Base-by-base conservation (phyloP, 2,888 invertebrate species). In the Sisyra nigra region DNA sequence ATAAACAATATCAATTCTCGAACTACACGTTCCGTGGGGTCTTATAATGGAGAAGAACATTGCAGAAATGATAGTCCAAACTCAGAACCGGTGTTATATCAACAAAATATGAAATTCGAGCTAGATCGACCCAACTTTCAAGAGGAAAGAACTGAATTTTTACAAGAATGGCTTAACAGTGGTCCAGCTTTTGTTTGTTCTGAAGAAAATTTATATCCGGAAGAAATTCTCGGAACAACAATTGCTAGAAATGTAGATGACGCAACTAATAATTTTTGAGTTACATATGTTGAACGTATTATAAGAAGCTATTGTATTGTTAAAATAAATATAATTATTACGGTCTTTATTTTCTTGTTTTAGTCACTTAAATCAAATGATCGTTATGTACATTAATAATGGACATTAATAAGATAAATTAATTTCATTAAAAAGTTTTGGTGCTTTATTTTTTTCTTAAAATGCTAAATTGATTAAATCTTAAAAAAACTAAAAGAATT, bases 151-250 rank as follows among this genome's bases (percentile, higher is more conserved):
- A 50, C 55, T 40, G 55, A 54, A 42, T 54, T 54, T 45, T 49
- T 57, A 34, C 55, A 57, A 30, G 55, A 57, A 42, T 58, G 57
- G 58, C 46, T 57, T 19, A 53, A 54, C 38, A 55, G 49, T 40
- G 53, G 53, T 7, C 53, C 57, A 1, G 54, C 53, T 18, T 47
- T 56, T 15, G 51, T 54, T n/a, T 54, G 52, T 47, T 51, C 55
- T 6, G 55, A 54, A n/a, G 55, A 55, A 45, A 54, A 54, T 48
- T 48, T 56, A 41, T 55, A 54, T 45, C 52, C 54, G 0, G 54
- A 54, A 32, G 56, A 55, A 47, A 49, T 50, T 46, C 47, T 53
- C 14, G 54, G 52, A 17, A 46, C 48, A 3, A 49, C 52, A 6
- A 47, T 37, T 15, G 17, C 37, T 8, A 13, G 37, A 15, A 19